Conservation (phyloP, 1,140 invertebrate species). For the Drosophila trapezifrons region DNA sequence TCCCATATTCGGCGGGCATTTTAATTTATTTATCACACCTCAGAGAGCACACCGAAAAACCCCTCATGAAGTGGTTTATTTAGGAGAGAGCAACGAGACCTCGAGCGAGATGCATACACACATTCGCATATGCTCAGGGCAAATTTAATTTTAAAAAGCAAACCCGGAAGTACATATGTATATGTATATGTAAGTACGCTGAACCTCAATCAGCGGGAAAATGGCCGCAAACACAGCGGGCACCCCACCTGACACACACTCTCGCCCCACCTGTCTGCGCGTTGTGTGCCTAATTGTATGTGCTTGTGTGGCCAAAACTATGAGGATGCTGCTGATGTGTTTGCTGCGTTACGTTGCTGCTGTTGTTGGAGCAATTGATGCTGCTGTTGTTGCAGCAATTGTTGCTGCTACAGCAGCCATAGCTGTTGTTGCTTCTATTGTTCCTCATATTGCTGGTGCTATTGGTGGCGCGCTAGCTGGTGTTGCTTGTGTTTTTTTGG, state of each 20-base stretch:
- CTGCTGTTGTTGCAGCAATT: conserved; percentile 11
- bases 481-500: neutral
- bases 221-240: conserved; percentile 32
- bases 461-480: neutral
- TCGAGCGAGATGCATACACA: neutral
- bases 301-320: conserved; percentile 41
- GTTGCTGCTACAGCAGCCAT: neutral
- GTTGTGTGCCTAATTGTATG: conserved; percentile 41
- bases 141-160: conserved; percentile 77
- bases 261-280: neutral
- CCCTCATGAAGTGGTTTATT: conserved; percentile 57
- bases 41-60: conserved; percentile 10
- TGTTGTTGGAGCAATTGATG: no score
- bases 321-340: conserved; percentile 34
- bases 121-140: conserved; percentile 26
- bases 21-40: conserved; percentile 67
- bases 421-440: neutral
- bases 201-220: conserved; percentile 65
- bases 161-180: conserved; percentile 37
- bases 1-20: conserved; percentile 31
- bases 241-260: conserved; percentile 4
- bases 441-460: neutral
- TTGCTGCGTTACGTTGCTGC: conserved; percentile 19
- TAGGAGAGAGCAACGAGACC: conserved; percentile 29
- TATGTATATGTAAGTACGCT: neutral